A percentile compares a stretch with the other conserved stretches of the same genome.
phyloP scores from a whole-genome alignment of 2,113 vertebrate species.

The Atherinomorus stipes region DNA sequence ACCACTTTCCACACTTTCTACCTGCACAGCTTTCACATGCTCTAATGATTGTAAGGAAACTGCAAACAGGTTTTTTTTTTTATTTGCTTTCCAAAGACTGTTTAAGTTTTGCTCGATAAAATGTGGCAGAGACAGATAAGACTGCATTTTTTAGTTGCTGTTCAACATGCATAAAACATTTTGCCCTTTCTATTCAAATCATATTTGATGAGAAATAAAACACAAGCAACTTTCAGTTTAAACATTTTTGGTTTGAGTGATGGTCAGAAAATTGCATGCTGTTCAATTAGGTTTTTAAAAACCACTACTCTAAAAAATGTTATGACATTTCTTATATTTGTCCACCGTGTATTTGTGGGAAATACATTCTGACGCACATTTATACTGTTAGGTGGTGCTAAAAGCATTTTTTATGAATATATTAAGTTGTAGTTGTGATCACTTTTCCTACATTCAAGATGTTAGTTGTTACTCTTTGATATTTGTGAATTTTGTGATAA shows the following conservation, averaged over 20 bases:
- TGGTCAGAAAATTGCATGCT: background rate
- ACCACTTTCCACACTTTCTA: slow-evolving; percentile 52
- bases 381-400: background rate
- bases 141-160: too few species aligned
- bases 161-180: too few species aligned
- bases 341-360: slow-evolving; percentile 11
- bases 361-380: background rate
- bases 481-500: slow-evolving; percentile 7
- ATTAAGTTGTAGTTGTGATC: background rate
- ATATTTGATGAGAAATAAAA: too few species aligned
- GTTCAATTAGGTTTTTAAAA: background rate
- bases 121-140: background rate
- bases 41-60: slow-evolving; percentile 38
- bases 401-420: background rate
- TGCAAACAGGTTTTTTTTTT: slow-evolving; percentile 36
- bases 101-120: background rate
- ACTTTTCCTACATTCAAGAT: slow-evolving; percentile 2
- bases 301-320: too few species aligned
- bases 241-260: background rate
- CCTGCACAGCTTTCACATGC: slow-evolving; percentile 24
- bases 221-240: too few species aligned
- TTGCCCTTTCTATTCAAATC: too few species aligned
- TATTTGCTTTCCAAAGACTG: slow-evolving; percentile 34
- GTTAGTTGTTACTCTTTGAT: slow-evolving; percentile 8
- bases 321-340: background rate